phyloP scores from a whole-genome alignment of 2,888 invertebrate genomes.

The Yponomeuta sedellus region DNA sequence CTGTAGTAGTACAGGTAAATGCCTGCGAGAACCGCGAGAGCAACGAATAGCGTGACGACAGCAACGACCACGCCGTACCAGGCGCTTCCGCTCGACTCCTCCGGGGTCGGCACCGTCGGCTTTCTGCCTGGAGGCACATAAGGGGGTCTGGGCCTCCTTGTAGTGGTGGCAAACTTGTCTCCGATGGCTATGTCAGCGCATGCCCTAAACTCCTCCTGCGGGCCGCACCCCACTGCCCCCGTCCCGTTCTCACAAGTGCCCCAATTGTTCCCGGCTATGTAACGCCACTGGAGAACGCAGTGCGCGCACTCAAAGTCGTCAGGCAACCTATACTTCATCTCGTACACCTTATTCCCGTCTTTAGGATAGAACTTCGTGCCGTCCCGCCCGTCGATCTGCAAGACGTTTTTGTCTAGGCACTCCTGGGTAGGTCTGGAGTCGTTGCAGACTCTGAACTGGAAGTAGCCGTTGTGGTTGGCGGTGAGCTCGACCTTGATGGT shows the following conservation, averaged over 20 bases:
- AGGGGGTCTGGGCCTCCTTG: slow-evolving; percentile 61
- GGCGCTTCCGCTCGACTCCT: slow-evolving; percentile 57
- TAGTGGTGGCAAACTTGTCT: slow-evolving; percentile 64
- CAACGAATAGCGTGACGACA: slow-evolving; percentile 80
- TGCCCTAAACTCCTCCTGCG: slow-evolving; percentile 91
- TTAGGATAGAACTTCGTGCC: slow-evolving; percentile 82
- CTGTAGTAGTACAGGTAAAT: slow-evolving; percentile 87
- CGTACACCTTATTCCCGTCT: slow-evolving; percentile 87
- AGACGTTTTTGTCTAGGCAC: slow-evolving; percentile 84
- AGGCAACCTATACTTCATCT: slow-evolving; percentile 81
- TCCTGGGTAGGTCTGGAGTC: slow-evolving; percentile 83
- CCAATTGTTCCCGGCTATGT: slow-evolving; percentile 92
- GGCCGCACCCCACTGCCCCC: slow-evolving; percentile 90
- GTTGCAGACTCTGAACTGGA: slow-evolving; percentile 89
- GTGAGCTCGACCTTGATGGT: slow-evolving; percentile 89
- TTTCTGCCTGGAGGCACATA: slow-evolving; percentile 61
- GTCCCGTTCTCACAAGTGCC: slow-evolving; percentile 83
- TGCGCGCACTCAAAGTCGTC: slow-evolving; percentile 83
- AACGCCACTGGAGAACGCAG: slow-evolving; percentile 93
- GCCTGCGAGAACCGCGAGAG: slow-evolving; percentile 79
- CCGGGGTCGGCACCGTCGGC: slow-evolving; percentile 57
- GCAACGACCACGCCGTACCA: slow-evolving; percentile 78
- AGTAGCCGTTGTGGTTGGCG: slow-evolving; percentile 90
- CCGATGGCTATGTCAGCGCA: slow-evolving; percentile 88
- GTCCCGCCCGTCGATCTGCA: slow-evolving; percentile 73